Percentiles rank a stretch among this genome's conserved stretches.
phyloP scores from a whole-genome alignment of 2,797 vertebrate genomes.

The Myotis daubentonii region DNA sequence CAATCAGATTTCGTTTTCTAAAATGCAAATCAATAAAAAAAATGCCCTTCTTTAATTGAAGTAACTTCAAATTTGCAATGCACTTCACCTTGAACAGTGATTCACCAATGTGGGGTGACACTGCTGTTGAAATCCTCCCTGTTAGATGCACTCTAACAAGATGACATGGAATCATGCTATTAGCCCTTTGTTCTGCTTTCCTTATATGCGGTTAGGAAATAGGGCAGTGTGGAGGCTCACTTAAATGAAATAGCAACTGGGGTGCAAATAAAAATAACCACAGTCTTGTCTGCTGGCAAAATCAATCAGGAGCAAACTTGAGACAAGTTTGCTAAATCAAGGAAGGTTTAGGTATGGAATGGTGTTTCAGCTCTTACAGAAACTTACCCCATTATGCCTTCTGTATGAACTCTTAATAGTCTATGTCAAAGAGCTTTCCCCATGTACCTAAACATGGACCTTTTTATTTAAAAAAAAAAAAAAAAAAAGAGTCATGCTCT shows the following conservation, averaged over 20 bases:
- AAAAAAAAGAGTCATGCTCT: neutral
- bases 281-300: neutral
- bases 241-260: neutral
- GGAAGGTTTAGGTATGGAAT: neutral
- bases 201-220: neutral
- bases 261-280: neutral
- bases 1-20: slow-evolving; percentile 4
- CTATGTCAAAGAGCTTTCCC: neutral
- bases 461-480: neutral
- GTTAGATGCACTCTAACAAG: neutral
- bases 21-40: neutral
- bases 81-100: neutral
- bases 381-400: neutral
- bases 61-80: neutral
- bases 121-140: neutral
- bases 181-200: slow-evolving; percentile 37
- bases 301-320: neutral
- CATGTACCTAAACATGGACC: neutral
- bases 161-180: neutral
- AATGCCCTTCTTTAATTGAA: neutral
- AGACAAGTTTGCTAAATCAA: neutral
- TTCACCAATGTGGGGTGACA: neutral
- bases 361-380: neutral
- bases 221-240: neutral
- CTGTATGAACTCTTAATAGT: neutral